These are phyloP conservation scores for Clamator glandarius DNA, from an alignment of 2,797 vertebrate species.

Conservation along the genomic window DNA sequence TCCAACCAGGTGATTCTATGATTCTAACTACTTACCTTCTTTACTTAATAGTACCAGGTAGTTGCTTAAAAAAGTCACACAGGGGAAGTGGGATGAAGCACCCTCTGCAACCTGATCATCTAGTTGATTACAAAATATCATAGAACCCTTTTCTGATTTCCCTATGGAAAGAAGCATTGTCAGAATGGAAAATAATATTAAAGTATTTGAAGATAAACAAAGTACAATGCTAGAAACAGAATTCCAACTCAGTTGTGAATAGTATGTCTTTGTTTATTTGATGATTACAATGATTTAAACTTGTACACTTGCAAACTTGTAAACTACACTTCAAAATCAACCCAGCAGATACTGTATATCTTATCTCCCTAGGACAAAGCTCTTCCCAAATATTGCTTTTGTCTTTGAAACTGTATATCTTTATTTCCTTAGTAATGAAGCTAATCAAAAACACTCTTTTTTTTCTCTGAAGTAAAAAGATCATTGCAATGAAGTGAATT, in stretches of 20 bases:
- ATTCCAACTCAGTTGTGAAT: background rate
- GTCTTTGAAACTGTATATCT: background rate
- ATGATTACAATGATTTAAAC: background rate
- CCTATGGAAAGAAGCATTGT: background rate
- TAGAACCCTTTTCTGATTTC: background rate
- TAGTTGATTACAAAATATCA: background rate
- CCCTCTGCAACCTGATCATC: background rate
- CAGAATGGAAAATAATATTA: background rate
- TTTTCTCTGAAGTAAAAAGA: background rate
- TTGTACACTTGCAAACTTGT: background rate
- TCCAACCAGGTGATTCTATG: too few species aligned
- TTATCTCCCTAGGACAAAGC: background rate
- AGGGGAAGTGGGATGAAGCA: background rate
- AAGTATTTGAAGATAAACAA: background rate
- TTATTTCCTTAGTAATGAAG: background rate
- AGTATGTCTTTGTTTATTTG: background rate
- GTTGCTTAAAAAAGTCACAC: background rate
- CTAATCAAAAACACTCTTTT: background rate
- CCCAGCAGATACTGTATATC: background rate
- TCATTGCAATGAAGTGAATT: background rate
- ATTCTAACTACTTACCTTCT: background rate
- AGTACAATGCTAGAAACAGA: background rate
- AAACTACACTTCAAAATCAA: background rate
- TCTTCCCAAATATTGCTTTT: background rate
- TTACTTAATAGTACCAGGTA: background rate